Evolutionary conservation across 1,140 invertebrate species (phyloP).

Genomic region (Catajapyx aquilonaris): DNA sequence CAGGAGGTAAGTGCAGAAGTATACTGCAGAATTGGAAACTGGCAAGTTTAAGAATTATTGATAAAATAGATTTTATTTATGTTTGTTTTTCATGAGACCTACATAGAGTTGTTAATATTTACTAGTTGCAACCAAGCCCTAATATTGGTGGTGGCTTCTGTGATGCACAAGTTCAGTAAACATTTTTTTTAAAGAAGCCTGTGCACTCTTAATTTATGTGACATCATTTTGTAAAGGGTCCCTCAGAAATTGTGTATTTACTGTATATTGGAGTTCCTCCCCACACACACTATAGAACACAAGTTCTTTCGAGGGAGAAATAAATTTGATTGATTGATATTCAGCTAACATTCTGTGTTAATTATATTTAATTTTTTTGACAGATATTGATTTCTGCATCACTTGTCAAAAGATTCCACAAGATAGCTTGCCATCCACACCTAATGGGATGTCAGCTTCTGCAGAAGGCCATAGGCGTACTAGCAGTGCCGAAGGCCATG

Average conservation of each 20-base stretch:
- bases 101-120: constrained; percentile 7
- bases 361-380: no score
- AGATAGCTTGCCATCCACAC: constrained; percentile 3
- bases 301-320: no score
- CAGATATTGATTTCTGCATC: constrained; percentile 14
- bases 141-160: constrained; percentile 13
- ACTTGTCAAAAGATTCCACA: constrained; percentile 10
- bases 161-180: constrained; percentile 3
- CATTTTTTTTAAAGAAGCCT: constrained; percentile 2
- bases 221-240: no score
- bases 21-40: no score
- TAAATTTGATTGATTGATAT: no score
- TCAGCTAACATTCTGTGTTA: no score
- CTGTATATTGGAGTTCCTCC: no score
- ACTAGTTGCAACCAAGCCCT: not conserved
- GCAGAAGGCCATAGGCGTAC: constrained; percentile 9
- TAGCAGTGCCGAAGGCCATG: constrained; percentile 13
- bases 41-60: constrained; percentile 1
- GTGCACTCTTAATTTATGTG: no score
- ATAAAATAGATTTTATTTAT: constrained; percentile 1
- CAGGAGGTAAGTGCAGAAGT: constrained; percentile 45
- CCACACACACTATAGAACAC: no score
- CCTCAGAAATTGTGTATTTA: no score
- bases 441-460: not conserved
- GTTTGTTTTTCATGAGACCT: constrained; percentile 2